These are phyloP conservation scores for Lithobates sylvaticus DNA, from an alignment of 2,797 vertebrate genomes.

Conservation along the genomic window DNA sequence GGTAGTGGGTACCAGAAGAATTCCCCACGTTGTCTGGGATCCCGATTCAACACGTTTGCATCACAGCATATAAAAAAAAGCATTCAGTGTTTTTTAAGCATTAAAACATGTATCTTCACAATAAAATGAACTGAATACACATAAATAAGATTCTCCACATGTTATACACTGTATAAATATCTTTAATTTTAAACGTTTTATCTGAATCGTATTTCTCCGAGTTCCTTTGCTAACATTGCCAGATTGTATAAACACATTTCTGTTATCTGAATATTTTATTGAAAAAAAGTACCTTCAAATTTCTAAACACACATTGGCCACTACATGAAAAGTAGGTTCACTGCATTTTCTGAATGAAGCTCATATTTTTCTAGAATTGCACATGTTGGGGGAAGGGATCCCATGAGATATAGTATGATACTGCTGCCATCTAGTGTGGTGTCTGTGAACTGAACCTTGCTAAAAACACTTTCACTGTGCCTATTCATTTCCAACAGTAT, in stretches of 20 bases:
- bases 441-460: constrained; percentile 30
- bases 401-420: constrained; percentile 11
- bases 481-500: not conserved
- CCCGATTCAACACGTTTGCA: no score
- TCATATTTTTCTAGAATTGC: constrained; percentile 41
- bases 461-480: not conserved
- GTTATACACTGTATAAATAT: not conserved
- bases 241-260: not conserved
- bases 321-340: constrained; percentile 25
- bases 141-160: not conserved
- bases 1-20: no score
- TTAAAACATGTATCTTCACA: no score
- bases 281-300: not conserved
- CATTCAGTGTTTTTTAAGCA: no score
- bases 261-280: not conserved
- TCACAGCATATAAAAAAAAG: no score
- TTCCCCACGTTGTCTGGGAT: no score
- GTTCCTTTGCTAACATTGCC: not conserved
- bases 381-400: constrained; percentile 42
- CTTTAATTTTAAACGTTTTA: not conserved
- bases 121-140: no score
- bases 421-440: constrained; percentile 56
- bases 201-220: not conserved
- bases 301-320: constrained; percentile 16
- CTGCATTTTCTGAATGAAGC: constrained; percentile 52